Evolutionary conservation across 2,113 vertebrate species (phyloP).

Genomic region (Pelecanoides urinatrix): DNA sequence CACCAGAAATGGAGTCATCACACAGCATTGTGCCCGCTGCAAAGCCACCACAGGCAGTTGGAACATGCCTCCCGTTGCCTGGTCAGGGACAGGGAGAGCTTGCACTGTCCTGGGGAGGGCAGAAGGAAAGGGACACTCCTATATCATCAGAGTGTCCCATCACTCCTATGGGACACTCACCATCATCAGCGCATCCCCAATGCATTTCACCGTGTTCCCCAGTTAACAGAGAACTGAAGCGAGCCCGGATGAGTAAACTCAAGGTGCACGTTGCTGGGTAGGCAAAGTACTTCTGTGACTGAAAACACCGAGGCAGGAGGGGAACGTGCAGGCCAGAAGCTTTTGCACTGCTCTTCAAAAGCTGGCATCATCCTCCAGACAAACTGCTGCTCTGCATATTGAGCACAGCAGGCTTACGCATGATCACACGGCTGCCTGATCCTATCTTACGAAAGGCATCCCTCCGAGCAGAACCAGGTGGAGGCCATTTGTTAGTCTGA

Average conservation of each 20-base stretch:
- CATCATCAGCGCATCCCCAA: too few species aligned
- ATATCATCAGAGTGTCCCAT: too few species aligned
- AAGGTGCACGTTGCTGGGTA: accelerated
- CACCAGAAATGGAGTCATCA: background rate
- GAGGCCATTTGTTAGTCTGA: background rate
- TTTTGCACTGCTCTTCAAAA: background rate
- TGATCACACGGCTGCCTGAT: background rate
- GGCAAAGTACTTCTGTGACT: background rate
- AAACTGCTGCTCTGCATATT: too few species aligned
- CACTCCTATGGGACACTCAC: too few species aligned
- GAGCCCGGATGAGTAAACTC: background rate
- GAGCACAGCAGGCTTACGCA: background rate
- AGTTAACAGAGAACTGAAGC: background rate
- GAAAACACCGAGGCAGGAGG: background rate
- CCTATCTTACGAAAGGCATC: background rate
- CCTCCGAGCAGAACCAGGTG: background rate
- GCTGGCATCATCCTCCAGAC: background rate
- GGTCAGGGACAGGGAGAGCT: background rate
- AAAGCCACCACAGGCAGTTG: background rate
- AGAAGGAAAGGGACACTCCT: background rate
- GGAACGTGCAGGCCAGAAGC: background rate
- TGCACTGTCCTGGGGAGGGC: too few species aligned
- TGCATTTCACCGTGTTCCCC: too few species aligned
- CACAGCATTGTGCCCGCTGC: background rate
- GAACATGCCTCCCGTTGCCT: accelerated